These are phyloP conservation scores for Rana temporaria DNA, from an alignment of 2,113 vertebrate species.

Conservation along the genomic window DNA sequence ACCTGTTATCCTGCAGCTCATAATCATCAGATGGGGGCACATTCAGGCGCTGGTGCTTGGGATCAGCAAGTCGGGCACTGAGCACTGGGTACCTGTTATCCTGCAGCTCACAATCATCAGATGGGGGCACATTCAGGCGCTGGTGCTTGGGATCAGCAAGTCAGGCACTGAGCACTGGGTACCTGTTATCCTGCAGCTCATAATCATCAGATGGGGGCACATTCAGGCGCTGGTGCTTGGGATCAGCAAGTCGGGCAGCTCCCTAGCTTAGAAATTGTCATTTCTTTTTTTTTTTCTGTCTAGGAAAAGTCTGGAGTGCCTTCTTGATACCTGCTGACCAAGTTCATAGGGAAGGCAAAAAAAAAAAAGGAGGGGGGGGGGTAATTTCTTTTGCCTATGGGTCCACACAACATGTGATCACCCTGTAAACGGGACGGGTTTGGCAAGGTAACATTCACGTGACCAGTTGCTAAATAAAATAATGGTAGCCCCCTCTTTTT, in stretches of 20 bases:
- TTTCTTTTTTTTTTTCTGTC: neutral
- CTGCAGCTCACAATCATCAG: constrained; percentile 21
- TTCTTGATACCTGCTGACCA: constrained; percentile 53
- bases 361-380: constrained; percentile 62
- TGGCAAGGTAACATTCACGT: constrained; percentile 85
- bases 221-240: neutral
- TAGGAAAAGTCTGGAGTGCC: constrained; percentile 52
- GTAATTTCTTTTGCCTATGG: constrained; percentile 73
- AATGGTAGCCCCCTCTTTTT: neutral
- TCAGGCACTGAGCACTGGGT: neutral
- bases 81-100: neutral
- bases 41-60: neutral
- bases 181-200: constrained; percentile 19
- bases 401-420: constrained; percentile 87
- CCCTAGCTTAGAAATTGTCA: neutral
- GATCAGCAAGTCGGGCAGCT: neutral
- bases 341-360: constrained; percentile 61
- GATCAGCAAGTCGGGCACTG: no score
- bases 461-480: constrained; percentile 72
- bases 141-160: no score
- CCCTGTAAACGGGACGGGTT: constrained; percentile 85
- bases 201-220: neutral
- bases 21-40: neutral
- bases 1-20: constrained; percentile 19
- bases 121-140: neutral